phyloP scores from a whole-genome alignment of 2,113 vertebrate species.

The Sinosuthora webbiana region DNA sequence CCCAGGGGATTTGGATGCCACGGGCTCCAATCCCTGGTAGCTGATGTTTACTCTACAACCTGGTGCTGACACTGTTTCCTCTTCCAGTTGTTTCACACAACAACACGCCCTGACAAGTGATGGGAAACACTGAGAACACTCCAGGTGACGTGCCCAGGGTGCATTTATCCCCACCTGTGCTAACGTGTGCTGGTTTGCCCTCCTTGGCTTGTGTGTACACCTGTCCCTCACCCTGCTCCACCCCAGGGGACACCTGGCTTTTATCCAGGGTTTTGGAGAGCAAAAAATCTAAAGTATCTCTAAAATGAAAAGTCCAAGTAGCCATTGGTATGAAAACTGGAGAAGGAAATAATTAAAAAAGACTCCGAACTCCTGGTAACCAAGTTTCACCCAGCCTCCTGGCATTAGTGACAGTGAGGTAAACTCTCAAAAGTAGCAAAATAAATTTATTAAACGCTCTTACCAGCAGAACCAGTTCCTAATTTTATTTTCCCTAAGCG shows the following conservation, averaged over 20 bases:
- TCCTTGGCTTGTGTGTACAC: background rate
- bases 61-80: background rate
- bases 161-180: background rate
- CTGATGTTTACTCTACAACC: background rate
- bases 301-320: background rate
- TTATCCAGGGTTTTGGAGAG: background rate
- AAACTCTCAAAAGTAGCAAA: background rate
- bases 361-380: background rate
- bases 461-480: background rate
- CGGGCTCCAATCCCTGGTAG: fast-evolving
- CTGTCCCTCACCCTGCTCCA: background rate
- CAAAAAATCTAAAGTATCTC: background rate
- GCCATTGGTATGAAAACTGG: background rate
- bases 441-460: background rate
- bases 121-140: fast-evolving
- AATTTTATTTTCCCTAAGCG: background rate
- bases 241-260: background rate
- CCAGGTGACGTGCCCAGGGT: background rate
- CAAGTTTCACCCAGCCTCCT: background rate
- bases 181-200: fast-evolving
- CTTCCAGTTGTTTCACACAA: background rate
- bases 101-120: fast-evolving
- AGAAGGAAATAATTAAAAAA: background rate
- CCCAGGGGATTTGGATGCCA: background rate
- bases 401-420: fast-evolving